Conservation (phyloP, 1,140 invertebrate genomes). For the Rhopalosiphum maidis region DNA sequence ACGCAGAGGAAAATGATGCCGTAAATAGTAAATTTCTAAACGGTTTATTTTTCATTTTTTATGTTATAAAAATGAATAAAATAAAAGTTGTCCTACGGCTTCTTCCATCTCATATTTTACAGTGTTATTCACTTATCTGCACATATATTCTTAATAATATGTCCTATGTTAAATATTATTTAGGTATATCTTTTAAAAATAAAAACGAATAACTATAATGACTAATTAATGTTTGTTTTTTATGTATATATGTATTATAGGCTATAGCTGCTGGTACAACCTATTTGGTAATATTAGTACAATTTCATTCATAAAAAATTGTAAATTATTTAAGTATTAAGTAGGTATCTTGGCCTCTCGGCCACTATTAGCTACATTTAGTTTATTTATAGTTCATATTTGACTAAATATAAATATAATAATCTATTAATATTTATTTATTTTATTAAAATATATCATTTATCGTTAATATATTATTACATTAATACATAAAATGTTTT, state of each 20-base stretch:
- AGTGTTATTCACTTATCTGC: too few relatives aligned
- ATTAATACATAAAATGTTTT: too few relatives aligned
- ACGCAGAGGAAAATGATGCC: too few relatives aligned
- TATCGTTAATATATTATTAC: not conserved
- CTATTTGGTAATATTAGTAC: slow-evolving; percentile 42
- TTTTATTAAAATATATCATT: not conserved
- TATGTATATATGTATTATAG: not conserved
- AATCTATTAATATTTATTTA: not conserved
- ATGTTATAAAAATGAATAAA: too few relatives aligned
- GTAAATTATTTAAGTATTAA: not conserved
- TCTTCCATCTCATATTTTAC: too few relatives aligned
- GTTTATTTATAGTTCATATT: not conserved
- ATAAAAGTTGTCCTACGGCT: too few relatives aligned
- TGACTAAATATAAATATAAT: not conserved
- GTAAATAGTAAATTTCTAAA: too few relatives aligned
- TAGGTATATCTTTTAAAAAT: not conserved
- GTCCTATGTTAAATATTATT: too few relatives aligned
- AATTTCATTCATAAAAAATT: slow-evolving; percentile 33
- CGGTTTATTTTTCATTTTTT: too few relatives aligned
- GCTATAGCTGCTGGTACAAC: slow-evolving; percentile 46
- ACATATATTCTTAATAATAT: too few relatives aligned
- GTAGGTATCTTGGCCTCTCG: not conserved
- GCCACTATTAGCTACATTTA: not conserved
- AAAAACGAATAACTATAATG: not conserved
- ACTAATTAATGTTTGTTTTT: not conserved